Evolutionary conservation across 1,140 invertebrate species (phyloP), one percentile per base, ranked within the genome.

Genomic region (Drosophila arawakana): DNA sequence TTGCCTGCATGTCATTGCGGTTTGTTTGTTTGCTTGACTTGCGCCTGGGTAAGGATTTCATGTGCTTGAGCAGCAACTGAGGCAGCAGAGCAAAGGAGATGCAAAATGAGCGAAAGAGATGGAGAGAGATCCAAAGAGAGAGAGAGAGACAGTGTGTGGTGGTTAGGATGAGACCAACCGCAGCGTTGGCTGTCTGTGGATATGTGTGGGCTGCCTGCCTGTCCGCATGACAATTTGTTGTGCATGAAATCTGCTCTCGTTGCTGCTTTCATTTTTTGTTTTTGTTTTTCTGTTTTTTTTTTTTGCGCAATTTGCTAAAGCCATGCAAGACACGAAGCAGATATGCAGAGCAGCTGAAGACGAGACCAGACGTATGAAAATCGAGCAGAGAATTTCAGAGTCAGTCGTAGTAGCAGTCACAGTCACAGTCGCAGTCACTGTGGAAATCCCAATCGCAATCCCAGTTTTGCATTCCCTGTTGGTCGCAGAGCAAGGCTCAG

Each of bases 11-110:
- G 83, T 88, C 83, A 88, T 88, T 88, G 83, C 84, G 83, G 83
- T 88, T 88, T 88, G 84, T 88, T 88, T 88, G 83, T 88, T 88
- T 88, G 84, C 83, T 89, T 88, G 83, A 88, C 83, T 88, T 89
- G 83, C 83, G 82, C 84, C 74, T 62, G 77, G 84, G 84, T 89
- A 88, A 88, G 84, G 84, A 88, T 88, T 88, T 89, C 84, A 88
- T 88, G 80, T 88, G 84, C 80, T 88, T 89, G 85, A 88, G 80
- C 73, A 79, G 69, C 68, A 76, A 69, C 69, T 66, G 61, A 37
- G 57, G 66, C 66, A 52, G 37, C 41, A 43, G 41, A 3, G n/a
- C n/a, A n/a, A 43, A 43, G 4, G 11, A 43, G 46, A 35, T 1
- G 39, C 54, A 37, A 30, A 35, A 68, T 18, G 6, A 37, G 41